Evolutionary conservation across 2,888 invertebrate genomes (phyloP), one percentile per base, ranked within the genome.

Genomic region (Camponotus fellah): DNA sequence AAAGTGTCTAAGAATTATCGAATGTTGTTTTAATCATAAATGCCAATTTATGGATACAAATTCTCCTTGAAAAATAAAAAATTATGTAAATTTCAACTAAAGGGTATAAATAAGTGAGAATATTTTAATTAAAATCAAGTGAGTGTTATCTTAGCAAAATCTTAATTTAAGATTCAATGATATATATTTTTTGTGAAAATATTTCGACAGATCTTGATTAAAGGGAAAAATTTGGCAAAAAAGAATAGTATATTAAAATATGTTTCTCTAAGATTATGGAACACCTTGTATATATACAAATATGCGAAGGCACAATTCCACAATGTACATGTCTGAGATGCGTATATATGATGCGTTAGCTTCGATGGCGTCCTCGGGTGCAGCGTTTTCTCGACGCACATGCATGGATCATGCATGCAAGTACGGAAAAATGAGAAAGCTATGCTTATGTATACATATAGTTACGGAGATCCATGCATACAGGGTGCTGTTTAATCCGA

Each of bases 401-500:
- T 66, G 56, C 26, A 77, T n/a, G 60, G 83, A 83, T 86, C 83
- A 81, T 71, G 62, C 53, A 65, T 64, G 56, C 26, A 17, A 26
- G 26, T 12, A 46, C n/a, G 76, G 66, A 76, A 76, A 71, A 66
- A 75, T 56, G 69, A 68, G 32, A n/a, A 58, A 12, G 37, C 14
- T 26, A 69, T 62, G 17, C 53, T 49, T 34, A 34, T n/a, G 21
- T 40, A 64, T 37, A 62, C 43, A 77, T 14, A 66, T 37, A 66
- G 76, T 68, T 68, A 21, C 14, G 53, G 69, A 62, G 77, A 66
- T 82, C 60, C 34, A 37, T 75, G 37, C 66, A 40, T 10, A 75
- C 32, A 49, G 26, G 43, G 8, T 9, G 43, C 65, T n/a, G 58
- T 85, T 75, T 76, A 88, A 86, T 84, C 69, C 82, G 56, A 65